Percentiles rank a stretch among this genome's conserved stretches.
Evolutionary conservation across 2,113 vertebrate genomes (phyloP).

Genomic region (Chaenocephalus aceratus): DNA sequence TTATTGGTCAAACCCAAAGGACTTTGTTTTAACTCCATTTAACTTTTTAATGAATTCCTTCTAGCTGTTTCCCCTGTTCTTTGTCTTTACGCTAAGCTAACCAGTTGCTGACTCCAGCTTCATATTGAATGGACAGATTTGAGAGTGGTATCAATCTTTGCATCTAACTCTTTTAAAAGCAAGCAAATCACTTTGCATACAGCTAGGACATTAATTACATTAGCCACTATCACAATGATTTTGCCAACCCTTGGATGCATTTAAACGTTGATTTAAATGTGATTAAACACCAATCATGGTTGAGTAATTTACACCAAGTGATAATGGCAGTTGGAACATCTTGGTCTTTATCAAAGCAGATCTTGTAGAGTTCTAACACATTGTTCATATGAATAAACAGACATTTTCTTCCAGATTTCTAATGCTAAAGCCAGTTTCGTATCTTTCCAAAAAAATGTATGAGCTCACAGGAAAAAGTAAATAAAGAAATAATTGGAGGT

Average conservation of each 20-base stretch:
- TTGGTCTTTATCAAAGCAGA: conserved; percentile 27
- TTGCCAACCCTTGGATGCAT: neutral
- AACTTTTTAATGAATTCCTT: conserved; percentile 1
- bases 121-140: neutral
- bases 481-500: conserved; percentile 7
- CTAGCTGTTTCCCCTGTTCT: too few relatives aligned
- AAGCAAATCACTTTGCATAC: neutral
- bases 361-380: conserved; percentile 4
- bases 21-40: conserved; percentile 4
- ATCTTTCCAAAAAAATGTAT: conserved; percentile 22
- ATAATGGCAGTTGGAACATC: neutral
- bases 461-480: neutral
- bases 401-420: conserved; percentile 12
- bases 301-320: neutral
- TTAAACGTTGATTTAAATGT: conserved; percentile 9
- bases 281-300: conserved; percentile 3
- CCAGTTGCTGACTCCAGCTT: neutral
- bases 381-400: neutral
- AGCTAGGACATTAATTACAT: neutral
- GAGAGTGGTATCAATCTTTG: neutral
- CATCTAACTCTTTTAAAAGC: neutral
- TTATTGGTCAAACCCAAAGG: conserved; percentile 1
- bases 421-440: neutral
- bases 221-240: conserved; percentile 5
- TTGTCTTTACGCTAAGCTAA: neutral